Conservation (phyloP, 2,797 vertebrate species). For the Trachops cirrhosus region DNA sequence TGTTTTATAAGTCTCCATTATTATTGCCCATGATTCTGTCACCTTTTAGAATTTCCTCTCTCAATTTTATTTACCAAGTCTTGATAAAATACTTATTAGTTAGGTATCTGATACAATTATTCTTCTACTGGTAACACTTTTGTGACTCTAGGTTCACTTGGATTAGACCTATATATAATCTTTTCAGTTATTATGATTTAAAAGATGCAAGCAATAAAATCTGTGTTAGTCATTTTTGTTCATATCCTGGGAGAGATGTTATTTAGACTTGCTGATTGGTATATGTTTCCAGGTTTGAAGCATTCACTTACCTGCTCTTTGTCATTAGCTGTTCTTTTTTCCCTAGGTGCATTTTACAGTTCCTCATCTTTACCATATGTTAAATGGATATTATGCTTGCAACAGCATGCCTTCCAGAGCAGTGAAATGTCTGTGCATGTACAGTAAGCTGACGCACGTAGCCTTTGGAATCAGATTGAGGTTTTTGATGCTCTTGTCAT, state of each 20-base stretch:
- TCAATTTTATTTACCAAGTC: constrained; percentile 57
- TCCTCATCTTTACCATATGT: constrained; percentile 39
- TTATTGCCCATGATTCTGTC: constrained; percentile 67
- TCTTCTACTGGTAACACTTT: constrained; percentile 46
- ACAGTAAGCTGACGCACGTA: constrained; percentile 41
- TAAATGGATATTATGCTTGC: constrained; percentile 59
- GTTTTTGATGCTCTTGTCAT: constrained; percentile 49
- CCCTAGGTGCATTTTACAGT: constrained; percentile 39
- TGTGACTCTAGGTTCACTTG: constrained; percentile 45
- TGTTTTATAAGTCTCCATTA: constrained; percentile 68
- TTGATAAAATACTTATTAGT: constrained; percentile 65
- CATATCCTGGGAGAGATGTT: constrained; percentile 65
- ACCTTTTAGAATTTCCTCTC: constrained; percentile 61
- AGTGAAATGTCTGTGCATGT: constrained; percentile 33
- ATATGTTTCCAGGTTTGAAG: constrained; percentile 58
- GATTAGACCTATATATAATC: constrained; percentile 49
- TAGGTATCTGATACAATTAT: constrained; percentile 56
- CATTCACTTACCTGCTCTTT: constrained; percentile 64
- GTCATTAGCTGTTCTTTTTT: constrained; percentile 40
- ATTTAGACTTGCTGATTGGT: constrained; percentile 66
- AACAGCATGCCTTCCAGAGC: constrained; percentile 6
- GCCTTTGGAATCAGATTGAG: constrained; percentile 32
- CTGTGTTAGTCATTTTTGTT: constrained; percentile 61
- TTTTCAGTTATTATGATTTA: constrained; percentile 61
- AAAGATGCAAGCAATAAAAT: constrained; percentile 57